Base-by-base conservation (phyloP, 2,888 invertebrate species). In the Cordilura impudica region DNA sequence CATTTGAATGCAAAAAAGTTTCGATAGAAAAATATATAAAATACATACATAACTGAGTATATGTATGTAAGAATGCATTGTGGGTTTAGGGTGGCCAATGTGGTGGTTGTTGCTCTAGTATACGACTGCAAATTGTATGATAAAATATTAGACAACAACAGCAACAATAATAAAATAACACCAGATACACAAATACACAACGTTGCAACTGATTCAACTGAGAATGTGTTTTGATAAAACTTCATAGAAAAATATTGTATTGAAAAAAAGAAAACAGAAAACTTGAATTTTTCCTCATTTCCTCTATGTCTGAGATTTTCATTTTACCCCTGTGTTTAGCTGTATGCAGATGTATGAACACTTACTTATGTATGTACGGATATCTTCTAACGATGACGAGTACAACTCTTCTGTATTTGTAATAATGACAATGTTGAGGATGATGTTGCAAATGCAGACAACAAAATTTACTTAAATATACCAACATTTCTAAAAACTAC, bases 121-220 rank as follows among this genome's bases (percentile, higher is more conserved):
- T 26, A 56, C 16, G 54, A 75, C 61, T 75, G 75, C 61, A 54
- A 56, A 75, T 12, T 54, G 74, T 69, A 54, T 73, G 65, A 73
- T 73, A 73, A 74, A 67, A 67, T 43, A 66, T 58, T 31, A 58
- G 58, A 39, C 49, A 65, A 19, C 56, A 45, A n/a, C 51, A 63
- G 29, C 26, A 45, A 51, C 35, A 16, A 39, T 14, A 45, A 51
- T 18, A 23, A 26, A 6, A 23, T 10, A 26, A n/a, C 18, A 4
- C 6, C 19, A 53, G 12, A 19, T 18, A 18, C 35, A 69, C 18
- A 16, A 31, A 18, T 43, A n/a, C 3, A 53, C 69, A 70, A 65
- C 56, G 56, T 56, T 75, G 75, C 75, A 75, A 75, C 53, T 67
- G n/a, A n/a, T n/a, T n/a, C n/a, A 35, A 47, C 51, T 45, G 43